Percentiles rank a stretch among this genome's conserved stretches.
phyloP scores from a whole-genome alignment of 2,113 vertebrate species.

The Albula goreensis region DNA sequence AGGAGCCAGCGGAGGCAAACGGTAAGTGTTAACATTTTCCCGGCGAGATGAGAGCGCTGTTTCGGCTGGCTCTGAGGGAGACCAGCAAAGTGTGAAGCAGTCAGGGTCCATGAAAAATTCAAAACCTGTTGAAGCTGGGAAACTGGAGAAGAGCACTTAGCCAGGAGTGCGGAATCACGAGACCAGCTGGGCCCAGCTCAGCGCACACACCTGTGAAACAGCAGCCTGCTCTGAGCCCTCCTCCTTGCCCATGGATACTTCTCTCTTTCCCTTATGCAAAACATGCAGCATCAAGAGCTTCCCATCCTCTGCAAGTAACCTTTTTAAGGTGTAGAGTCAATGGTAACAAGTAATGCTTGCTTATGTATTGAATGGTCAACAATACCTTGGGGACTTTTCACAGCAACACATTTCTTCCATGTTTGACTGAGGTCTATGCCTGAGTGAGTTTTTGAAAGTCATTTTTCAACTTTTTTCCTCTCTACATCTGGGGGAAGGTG shows the following conservation, averaged over 20 bases:
- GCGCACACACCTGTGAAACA: background rate
- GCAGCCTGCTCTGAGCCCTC: background rate
- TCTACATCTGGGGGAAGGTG: too few relatives aligned
- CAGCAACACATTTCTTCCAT: too few relatives aligned
- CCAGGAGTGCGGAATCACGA: background rate
- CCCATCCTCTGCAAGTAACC: too few relatives aligned
- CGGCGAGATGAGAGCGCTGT: background rate
- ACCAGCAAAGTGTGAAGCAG: background rate
- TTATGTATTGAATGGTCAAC: too few relatives aligned
- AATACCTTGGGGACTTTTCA: too few relatives aligned
- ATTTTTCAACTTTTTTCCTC: too few relatives aligned
- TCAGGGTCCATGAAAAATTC: constrained; percentile 1
- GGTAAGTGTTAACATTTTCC: background rate
- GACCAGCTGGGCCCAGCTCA: background rate
- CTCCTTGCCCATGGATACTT: background rate
- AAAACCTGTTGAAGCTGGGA: background rate
- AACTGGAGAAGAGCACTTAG: background rate
- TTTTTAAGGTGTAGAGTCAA: too few relatives aligned
- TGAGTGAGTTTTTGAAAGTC: too few relatives aligned
- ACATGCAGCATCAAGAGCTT: too few relatives aligned
- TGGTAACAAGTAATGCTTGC: too few relatives aligned
- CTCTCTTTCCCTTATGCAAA: background rate
- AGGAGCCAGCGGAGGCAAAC: background rate
- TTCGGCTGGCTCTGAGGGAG: background rate
- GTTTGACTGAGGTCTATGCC: too few relatives aligned